phyloP scores from a whole-genome alignment of 1,140 invertebrate genomes.

The Orchestia grillus region DNA sequence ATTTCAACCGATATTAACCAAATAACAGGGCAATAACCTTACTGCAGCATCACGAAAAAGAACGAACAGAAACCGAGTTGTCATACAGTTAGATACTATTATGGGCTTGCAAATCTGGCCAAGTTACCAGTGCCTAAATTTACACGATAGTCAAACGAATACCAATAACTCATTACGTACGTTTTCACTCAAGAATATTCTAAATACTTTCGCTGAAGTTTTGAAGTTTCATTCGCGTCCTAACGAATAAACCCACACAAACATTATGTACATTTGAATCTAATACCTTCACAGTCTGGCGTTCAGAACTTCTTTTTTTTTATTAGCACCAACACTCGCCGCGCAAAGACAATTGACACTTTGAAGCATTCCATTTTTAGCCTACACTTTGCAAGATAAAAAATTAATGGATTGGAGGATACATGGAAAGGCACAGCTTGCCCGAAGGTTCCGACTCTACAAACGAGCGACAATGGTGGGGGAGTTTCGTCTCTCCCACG shows the following conservation, averaged over 20 bases:
- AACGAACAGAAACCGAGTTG: background rate
- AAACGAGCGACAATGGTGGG: background rate
- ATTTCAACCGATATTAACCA: constrained; percentile 3
- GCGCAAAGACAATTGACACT: background rate
- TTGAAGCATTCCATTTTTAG: background rate
- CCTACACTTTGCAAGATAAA: background rate
- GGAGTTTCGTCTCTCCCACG: background rate
- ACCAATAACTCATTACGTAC: background rate
- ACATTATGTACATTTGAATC: background rate
- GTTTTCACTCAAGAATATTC: background rate
- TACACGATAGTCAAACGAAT: background rate
- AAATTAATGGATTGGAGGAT: constrained; percentile 21
- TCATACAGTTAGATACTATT: background rate
- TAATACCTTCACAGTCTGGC: background rate
- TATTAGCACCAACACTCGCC: background rate
- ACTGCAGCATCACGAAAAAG: background rate
- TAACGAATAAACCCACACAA: background rate
- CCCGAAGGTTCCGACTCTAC: background rate
- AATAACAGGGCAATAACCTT: background rate
- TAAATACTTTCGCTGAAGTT: background rate
- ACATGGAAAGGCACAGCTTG: constrained; percentile 31
- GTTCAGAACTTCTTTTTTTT: background rate
- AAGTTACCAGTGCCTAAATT: background rate
- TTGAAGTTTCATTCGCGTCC: background rate
- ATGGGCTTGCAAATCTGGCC: background rate